A percentile compares a stretch with the other conserved stretches of the same genome.
Evolutionary conservation across 2,888 invertebrate species (phyloP).

Genomic region (Megalurothrips usitatus): DNA sequence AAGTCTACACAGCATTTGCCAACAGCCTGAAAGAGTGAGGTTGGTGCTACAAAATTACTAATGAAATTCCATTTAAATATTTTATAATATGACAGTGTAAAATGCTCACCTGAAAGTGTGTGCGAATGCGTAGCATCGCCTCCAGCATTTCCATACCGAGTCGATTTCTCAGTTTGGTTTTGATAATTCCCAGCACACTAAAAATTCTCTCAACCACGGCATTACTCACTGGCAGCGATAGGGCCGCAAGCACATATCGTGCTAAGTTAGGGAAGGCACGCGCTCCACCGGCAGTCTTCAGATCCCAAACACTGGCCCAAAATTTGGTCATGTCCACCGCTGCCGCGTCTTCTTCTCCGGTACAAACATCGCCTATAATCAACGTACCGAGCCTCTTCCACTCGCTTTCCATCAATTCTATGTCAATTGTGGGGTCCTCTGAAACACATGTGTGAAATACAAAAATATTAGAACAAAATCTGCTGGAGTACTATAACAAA

Average conservation of each 20-base stretch:
- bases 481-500: not conserved
- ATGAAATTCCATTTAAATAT: too few species aligned
- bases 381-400: not conserved
- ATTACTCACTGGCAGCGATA: conserved; percentile 33
- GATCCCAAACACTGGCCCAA: not conserved
- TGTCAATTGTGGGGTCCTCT: not conserved
- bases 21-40: too few species aligned
- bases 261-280: not conserved
- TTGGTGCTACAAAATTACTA: too few species aligned
- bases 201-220: conserved; percentile 34
- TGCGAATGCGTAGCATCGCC: not conserved
- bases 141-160: not conserved
- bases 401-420: not conserved
- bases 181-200: conserved; percentile 32
- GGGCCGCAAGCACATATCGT: conserved; percentile 13
- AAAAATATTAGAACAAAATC: not conserved
- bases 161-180: conserved; percentile 30
- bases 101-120: too few species aligned
- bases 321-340: not conserved
- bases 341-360: not conserved
- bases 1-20: too few species aligned
- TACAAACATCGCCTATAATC: not conserved
- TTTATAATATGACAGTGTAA: too few species aligned
- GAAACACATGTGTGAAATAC: conserved; percentile 25
- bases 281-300: not conserved